A percentile compares a stretch with the other conserved stretches of the same genome.
Conservation (phyloP, 2,113 vertebrate species). For the Microcebus tavaratra region DNA sequence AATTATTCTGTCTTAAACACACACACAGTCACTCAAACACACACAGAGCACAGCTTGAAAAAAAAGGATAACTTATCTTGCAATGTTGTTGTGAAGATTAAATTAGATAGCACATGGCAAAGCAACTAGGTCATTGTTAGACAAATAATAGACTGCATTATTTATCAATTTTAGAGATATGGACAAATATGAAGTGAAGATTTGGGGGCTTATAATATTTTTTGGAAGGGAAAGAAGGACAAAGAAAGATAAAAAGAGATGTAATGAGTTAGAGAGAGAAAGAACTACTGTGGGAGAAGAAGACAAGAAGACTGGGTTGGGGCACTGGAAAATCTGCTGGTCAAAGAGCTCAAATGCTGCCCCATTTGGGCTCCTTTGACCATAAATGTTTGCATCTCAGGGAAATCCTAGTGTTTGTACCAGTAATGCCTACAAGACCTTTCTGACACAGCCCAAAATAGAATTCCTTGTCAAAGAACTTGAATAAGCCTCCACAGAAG, state of each 20-base stretch:
- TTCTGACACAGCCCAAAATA: conserved; percentile 4
- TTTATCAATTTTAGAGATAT: background rate
- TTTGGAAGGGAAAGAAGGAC: background rate
- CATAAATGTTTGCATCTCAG: background rate
- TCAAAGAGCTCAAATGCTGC: background rate
- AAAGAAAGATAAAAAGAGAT: background rate
- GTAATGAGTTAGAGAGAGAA: background rate
- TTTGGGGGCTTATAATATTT: background rate
- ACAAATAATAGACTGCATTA: background rate
- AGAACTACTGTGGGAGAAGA: background rate
- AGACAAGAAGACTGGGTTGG: background rate
- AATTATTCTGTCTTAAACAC: conserved; percentile 12
- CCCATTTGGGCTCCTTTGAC: background rate
- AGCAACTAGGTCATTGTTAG: background rate
- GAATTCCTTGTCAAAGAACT: background rate
- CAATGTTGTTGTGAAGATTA: background rate
- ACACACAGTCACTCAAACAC: background rate
- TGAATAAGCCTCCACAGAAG: background rate
- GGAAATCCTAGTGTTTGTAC: background rate
- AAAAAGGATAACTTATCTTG: background rate
- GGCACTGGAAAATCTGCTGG: no score
- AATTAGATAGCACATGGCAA: background rate
- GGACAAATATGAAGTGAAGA: background rate
- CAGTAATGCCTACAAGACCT: background rate
- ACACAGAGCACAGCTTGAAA: background rate